Evolutionary conservation across 1,140 invertebrate genomes (phyloP).

Genomic region (Macrocentrus cingulum): DNA sequence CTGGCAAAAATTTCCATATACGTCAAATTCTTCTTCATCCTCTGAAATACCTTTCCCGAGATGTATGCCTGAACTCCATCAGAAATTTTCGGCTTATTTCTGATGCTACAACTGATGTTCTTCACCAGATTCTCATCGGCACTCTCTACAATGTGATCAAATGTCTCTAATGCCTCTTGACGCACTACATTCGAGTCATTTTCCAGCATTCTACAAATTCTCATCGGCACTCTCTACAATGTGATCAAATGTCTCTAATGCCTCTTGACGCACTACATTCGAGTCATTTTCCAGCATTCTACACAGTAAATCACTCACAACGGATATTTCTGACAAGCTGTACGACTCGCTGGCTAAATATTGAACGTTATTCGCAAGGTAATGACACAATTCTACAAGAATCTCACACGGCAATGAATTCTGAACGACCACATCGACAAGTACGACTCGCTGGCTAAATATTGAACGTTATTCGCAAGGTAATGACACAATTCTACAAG

Average conservation of each 20-base stretch:
- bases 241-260: no score
- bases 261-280: no score
- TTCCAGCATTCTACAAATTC: no score
- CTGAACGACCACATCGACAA: not conserved
- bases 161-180: slow-evolving; percentile 19
- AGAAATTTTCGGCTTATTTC: not conserved
- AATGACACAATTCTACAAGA: slow-evolving; percentile 6
- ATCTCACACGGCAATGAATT: not conserved
- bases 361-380: not conserved
- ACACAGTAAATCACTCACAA: not conserved
- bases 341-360: not conserved
- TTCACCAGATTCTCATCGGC: slow-evolving; percentile 5
- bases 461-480: no score
- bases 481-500: no score
- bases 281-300: no score
- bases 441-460: no score
- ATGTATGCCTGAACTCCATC: slow-evolving; percentile 11
- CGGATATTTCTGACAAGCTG: not conserved
- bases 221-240: no score
- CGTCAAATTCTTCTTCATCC: not conserved
- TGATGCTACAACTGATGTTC: not conserved
- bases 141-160: slow-evolving; percentile 10
- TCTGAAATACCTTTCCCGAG: not conserved
- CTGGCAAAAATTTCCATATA: not conserved
- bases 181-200: not conserved